Percentiles rank a stretch among this genome's conserved stretches.
phyloP scores from a whole-genome alignment of 2,797 vertebrate genomes.

The Columba guinea region DNA sequence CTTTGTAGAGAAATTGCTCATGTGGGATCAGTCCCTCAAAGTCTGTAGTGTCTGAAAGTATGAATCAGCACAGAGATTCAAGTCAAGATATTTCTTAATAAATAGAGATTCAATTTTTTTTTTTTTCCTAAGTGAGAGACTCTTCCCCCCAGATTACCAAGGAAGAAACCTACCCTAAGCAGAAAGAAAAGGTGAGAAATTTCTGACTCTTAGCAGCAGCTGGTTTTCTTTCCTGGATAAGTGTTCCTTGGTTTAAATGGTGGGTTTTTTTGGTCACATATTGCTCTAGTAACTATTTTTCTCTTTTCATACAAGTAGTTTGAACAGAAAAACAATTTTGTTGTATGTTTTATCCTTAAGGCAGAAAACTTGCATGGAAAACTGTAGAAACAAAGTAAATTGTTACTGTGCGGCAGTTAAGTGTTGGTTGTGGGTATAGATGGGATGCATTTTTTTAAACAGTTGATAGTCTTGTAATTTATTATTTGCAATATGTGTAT shows the following conservation, averaged over 20 bases:
- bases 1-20: background rate
- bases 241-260: background rate
- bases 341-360: background rate
- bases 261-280: background rate
- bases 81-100: background rate
- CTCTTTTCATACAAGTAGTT: background rate
- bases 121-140: fast-evolving
- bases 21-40: background rate
- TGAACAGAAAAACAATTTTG: background rate
- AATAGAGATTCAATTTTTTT: background rate
- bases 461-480: background rate
- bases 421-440: background rate
- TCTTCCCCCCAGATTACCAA: background rate
- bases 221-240: background rate
- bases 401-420: background rate
- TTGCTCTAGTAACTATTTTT: background rate
- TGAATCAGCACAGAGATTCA: background rate
- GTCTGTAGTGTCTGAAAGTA: background rate
- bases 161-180: background rate
- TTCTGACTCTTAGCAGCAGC: background rate
- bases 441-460: background rate
- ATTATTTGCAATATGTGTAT: background rate
- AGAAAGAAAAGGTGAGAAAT: background rate
- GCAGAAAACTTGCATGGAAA: background rate
- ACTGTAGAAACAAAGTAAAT: background rate